phyloP scores from a whole-genome alignment of 1,140 invertebrate species.

The Ips nitidus region DNA sequence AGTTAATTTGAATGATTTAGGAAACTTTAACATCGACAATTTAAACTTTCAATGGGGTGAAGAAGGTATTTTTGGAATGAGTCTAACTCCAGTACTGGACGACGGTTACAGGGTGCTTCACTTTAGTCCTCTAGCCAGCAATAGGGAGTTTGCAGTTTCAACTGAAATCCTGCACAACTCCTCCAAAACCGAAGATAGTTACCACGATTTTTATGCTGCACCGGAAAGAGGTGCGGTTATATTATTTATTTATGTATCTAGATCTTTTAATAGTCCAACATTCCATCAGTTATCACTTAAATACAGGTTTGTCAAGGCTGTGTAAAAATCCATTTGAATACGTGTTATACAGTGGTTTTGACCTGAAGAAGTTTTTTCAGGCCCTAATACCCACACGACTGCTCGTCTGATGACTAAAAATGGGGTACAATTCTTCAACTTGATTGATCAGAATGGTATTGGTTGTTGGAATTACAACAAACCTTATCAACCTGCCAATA shows the following conservation, averaged over 20 bases:
- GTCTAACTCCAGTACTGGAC: conserved; percentile 62
- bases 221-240: conserved; percentile 56
- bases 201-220: conserved; percentile 69
- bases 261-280: background rate
- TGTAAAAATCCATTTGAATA: too few species aligned
- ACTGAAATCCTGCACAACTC: conserved; percentile 70
- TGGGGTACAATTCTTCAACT: conserved; percentile 73
- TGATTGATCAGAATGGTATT: conserved; percentile 77
- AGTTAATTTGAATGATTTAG: conserved; percentile 8
- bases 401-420: conserved; percentile 70
- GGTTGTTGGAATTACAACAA: conserved; percentile 76
- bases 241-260: background rate
- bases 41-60: conserved; percentile 79
- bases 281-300: background rate
- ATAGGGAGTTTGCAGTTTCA: conserved; percentile 75
- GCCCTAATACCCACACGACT: conserved; percentile 68
- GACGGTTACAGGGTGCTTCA: conserved; percentile 71
- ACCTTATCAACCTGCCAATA: conserved; percentile 66
- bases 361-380: conserved; percentile 1
- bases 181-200: conserved; percentile 65
- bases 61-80: conserved; percentile 80
- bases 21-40: conserved; percentile 73
- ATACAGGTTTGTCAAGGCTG: background rate
- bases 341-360: too few species aligned
- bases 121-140: conserved; percentile 75